Evolutionary conservation across 2,797 vertebrate species (phyloP).

Genomic region (Acanthurus lineatus): DNA sequence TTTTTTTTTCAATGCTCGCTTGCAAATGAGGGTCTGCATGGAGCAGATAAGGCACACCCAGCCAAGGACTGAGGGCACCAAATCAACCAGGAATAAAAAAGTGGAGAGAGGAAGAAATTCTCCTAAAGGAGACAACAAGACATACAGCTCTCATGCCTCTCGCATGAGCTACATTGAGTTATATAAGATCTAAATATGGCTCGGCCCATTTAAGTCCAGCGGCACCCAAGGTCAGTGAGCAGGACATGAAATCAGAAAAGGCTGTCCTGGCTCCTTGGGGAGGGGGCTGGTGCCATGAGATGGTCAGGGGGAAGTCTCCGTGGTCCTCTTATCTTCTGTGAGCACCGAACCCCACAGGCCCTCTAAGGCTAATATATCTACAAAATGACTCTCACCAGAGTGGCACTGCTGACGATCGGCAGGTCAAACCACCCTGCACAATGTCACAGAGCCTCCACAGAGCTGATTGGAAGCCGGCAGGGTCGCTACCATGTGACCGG

Average conservation of each 20-base stretch:
- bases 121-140: constrained; percentile 71
- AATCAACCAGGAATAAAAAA: constrained; percentile 77
- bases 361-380: constrained; percentile 67
- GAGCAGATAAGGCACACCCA: constrained; percentile 84
- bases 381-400: constrained; percentile 62
- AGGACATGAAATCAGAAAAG: constrained; percentile 53
- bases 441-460: constrained; percentile 47
- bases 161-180: constrained; percentile 44
- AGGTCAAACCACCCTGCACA: constrained; percentile 66
- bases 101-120: constrained; percentile 58
- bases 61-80: constrained; percentile 82
- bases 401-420: constrained; percentile 50
- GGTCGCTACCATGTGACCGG: constrained; percentile 27
- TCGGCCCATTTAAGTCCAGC: constrained; percentile 55
- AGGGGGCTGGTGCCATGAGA: constrained; percentile 52
- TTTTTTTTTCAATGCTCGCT: constrained; percentile 67
- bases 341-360: constrained; percentile 68
- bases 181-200: constrained; percentile 62
- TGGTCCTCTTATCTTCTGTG: constrained; percentile 73
- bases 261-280: constrained; percentile 47
- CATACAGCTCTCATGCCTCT: constrained; percentile 46
- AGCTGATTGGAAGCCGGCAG: constrained; percentile 36
- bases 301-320: constrained; percentile 65
- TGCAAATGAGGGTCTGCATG: constrained; percentile 86
- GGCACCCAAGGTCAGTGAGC: constrained; percentile 68